Evolutionary conservation across 2,113 vertebrate species (phyloP), one percentile per base, ranked within the genome.

Genomic region (Solenodon paradoxus): DNA sequence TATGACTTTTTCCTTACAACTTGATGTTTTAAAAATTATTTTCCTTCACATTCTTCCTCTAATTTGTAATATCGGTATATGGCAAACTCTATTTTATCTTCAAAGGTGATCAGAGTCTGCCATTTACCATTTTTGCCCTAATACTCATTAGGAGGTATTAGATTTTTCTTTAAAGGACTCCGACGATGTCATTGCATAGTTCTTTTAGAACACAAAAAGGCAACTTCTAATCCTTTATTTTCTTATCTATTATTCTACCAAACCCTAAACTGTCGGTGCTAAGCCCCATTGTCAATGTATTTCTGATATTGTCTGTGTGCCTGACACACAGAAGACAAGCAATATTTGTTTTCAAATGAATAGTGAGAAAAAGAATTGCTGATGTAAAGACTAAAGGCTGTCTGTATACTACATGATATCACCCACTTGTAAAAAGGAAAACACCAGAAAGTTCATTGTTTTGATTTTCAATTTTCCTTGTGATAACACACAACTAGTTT

Each of bases 201-300:
- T 92, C 5, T 57, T 3, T 61, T 32, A 80, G 64, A 55, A 12
- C 8, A 61, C 64, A 83, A 19, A 30, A 55, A 84, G 28, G 61
- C 47, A 94, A 47, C 69, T 77, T 80, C 35, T 61, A 84, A 32
- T 77, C 12, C 22, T 49, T 93, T 64, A 9, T 86, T 92, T 92
- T 88, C 61, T 85, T 85, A 10, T 89, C 6, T 84, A 19, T 84
- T 88, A 95, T n/a, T 86, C 57, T 80, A 12, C 26, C 35, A 87
- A 86, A 45, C 28, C 30, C 38, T 64, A 85, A 92, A 49, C 84
- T 85, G 59, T 90, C 90, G 45, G 90, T 72, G 83, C 87, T 84
- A 83, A 89, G 92, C n/a, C 78, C 90, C 94, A 95, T 94, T 71
- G 38, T 92, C 80, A 88, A 78, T 96, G 88, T 97, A 45, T 93